Conservation (phyloP, 2,797 vertebrate species). For the Lutjanus campechanus region DNA sequence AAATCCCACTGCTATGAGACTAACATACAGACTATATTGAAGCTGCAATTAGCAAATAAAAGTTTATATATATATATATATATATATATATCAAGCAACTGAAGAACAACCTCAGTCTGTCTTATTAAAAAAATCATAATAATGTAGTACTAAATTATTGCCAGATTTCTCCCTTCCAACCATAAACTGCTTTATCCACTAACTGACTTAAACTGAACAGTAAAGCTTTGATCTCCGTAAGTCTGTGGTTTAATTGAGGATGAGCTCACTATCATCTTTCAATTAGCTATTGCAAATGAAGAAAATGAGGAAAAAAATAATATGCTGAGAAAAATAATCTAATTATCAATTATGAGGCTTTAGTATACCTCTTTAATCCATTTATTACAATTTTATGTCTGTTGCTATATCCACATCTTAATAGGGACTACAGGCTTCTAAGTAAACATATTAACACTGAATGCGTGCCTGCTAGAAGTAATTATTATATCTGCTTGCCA, state of each 20-base stretch:
- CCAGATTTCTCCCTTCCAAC: neutral
- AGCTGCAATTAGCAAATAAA: neutral
- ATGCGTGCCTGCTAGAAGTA: neutral
- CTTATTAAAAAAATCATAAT: neutral
- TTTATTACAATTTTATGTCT: neutral
- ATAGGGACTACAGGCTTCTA: neutral
- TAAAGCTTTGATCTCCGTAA: too few species aligned
- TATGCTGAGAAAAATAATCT: neutral
- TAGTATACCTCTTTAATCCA: neutral
- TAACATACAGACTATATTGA: neutral
- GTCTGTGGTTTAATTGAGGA: too few species aligned
- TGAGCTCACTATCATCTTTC: neutral
- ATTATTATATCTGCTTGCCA: neutral
- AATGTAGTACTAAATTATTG: neutral
- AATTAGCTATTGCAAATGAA: conserved; percentile 10
- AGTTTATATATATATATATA: too few species aligned
- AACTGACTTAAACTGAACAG: neutral
- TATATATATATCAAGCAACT: neutral
- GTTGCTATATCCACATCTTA: neutral
- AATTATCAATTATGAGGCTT: neutral
- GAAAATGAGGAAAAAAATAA: neutral
- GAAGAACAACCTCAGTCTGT: neutral
- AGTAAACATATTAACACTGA: conserved; percentile 12
- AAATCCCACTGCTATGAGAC: neutral
- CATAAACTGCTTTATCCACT: conserved; percentile 13